Conservation (phyloP, 2,797 vertebrate genomes). For the Hydrocynus forskahlii region DNA sequence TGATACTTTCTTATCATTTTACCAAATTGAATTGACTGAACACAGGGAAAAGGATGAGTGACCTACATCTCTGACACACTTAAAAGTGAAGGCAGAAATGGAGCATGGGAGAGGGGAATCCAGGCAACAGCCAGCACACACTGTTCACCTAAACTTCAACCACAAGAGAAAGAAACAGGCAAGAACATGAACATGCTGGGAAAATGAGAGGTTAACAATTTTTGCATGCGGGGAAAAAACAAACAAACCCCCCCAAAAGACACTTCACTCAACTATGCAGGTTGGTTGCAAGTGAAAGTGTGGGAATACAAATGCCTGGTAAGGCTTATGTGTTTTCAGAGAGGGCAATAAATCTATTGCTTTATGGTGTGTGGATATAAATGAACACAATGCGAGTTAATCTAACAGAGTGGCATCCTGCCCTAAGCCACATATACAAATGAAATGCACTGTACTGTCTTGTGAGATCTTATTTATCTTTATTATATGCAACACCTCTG, state of each 20-base stretch:
- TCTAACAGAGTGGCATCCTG: constrained; percentile 34
- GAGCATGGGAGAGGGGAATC: constrained; percentile 51
- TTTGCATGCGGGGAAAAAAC: background rate
- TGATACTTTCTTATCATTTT: constrained; percentile 74
- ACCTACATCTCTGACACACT: constrained; percentile 82
- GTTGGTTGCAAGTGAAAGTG: background rate
- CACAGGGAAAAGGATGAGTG: constrained; percentile 65
- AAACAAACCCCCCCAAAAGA: background rate
- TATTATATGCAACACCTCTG: background rate
- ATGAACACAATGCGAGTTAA: background rate
- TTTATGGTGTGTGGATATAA: background rate
- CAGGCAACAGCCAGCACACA: constrained; percentile 43
- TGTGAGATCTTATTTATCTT: no score
- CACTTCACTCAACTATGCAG: background rate
- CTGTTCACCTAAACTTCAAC: background rate
- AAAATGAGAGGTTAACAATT: background rate
- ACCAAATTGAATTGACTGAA: constrained; percentile 73
- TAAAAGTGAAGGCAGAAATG: constrained; percentile 66
- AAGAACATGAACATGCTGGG: background rate
- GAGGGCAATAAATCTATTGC: constrained; percentile 11
- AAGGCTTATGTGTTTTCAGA: background rate
- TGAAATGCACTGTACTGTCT: background rate
- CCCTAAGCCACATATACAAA: background rate
- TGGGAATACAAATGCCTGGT: background rate
- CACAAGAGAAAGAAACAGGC: background rate